Evolutionary conservation across 2,888 invertebrate genomes (phyloP), one percentile per base, ranked within the genome.

Genomic region (Heliconius sara): DNA sequence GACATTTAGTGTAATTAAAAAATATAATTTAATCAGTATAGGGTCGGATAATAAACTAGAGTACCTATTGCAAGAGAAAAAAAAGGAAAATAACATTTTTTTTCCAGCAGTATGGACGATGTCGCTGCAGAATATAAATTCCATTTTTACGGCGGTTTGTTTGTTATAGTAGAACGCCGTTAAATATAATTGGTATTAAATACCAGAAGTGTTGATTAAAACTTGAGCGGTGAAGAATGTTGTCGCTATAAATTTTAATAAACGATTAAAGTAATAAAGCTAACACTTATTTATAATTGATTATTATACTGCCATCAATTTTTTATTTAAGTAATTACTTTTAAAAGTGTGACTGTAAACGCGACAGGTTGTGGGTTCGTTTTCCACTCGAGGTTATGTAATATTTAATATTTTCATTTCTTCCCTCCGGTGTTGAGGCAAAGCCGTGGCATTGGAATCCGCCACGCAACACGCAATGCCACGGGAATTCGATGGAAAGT

Each of bases 121-220:
- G 4, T 19, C 71, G 57, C 52, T 65, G 65, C 65, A 22, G n/a
- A 67, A 78, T 67, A 78, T 67, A 66, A 30, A 75, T 78, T 27
- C 66, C 25, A 39, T 73, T 78, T 74, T 67, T 78, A 74, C 43
- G n/a, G 67, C 67, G 34, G 52, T 7, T 43, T 52, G 67, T n/a
- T 68, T 57, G 78, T 73, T 73, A 66, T 25, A 67, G 7, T 78
- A 74, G 67, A 78, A 67, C 67, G n/a, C 73, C 57, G 66, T 74
- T 75, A 68, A 63, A 39, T 63, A 75, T 79, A 67, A 78, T 78
- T 67, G 57, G 60, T 25, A 73, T 73, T 75, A 66, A 78, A 73
- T 73, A 78, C 66, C 73, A 73, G 73, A 78, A 78, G 73, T 78
- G 39, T 47, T 27, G 22, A 73, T 72, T 78, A 78, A 78, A 78